Percentiles rank a stretch among this genome's conserved stretches.
Conservation (phyloP, 2,888 invertebrate species). For the Invenusta paracnida region DNA sequence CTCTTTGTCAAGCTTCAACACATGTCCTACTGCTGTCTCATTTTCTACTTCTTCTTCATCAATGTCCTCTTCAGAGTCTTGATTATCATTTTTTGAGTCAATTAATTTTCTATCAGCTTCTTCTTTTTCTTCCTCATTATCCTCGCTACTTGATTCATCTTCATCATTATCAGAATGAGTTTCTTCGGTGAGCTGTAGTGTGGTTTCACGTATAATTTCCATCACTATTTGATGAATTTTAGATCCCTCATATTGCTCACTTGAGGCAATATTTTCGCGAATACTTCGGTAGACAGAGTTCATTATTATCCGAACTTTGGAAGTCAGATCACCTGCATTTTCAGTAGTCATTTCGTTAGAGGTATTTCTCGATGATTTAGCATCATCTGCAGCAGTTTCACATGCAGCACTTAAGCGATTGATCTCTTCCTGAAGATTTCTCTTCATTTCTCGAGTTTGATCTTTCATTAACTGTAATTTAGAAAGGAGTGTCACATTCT, state of each 20-base stretch:
- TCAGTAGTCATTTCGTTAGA: neutral
- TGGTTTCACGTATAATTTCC: neutral
- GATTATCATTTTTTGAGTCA: neutral
- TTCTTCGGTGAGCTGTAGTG: neutral
- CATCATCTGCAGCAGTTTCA: neutral
- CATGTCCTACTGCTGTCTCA: too few relatives aligned
- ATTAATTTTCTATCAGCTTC: neutral
- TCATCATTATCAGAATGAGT: neutral
- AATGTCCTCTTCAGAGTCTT: neutral
- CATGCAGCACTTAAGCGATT: neutral
- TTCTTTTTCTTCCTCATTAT: neutral
- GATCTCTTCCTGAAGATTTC: slow-evolving; percentile 6
- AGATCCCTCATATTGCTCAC: neutral
- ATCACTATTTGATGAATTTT: neutral
- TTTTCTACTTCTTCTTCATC: neutral
- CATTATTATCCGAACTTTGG: neutral
- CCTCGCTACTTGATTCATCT: neutral
- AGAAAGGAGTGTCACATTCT: neutral
- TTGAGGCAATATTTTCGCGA: neutral
- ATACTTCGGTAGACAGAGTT: neutral
- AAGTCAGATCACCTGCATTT: neutral
- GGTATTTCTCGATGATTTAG: neutral
- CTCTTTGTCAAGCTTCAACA: too few relatives aligned
- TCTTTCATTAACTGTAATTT: neutral
- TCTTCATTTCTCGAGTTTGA: slow-evolving; percentile 21